These are phyloP conservation scores for Caenorhabditis latens DNA, from an alignment of 1,140 invertebrate genomes.

Conservation along the genomic window DNA sequence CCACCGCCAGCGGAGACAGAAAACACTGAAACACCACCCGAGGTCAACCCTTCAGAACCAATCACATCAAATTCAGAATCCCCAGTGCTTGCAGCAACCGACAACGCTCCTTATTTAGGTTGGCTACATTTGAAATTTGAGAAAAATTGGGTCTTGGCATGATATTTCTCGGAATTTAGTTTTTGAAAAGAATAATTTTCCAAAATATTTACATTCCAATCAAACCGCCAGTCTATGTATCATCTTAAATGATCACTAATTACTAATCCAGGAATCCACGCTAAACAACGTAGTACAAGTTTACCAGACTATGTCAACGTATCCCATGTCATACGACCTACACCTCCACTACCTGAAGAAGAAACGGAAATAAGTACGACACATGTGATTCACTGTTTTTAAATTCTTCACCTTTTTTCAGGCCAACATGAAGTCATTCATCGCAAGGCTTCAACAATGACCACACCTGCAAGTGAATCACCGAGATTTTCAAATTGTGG, in stretches of 20 bases:
- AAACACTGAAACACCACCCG: not conserved
- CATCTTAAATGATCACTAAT: not conserved
- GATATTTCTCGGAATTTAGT: not conserved
- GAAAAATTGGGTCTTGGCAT: too few species aligned
- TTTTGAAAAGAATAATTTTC: not conserved
- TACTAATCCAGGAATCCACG: not conserved
- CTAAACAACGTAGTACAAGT: constrained; percentile 49
- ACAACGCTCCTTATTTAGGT: constrained; percentile 45
- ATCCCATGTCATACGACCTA: not conserved
- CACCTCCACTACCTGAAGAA: constrained; percentile 27
- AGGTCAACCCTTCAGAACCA: not conserved
- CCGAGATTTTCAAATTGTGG: constrained; percentile 39
- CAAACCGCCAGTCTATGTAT: too few species aligned
- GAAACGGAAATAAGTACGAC: not conserved
- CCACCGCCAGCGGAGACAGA: not conserved
- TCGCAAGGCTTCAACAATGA: constrained; percentile 38
- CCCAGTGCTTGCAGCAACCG: not conserved
- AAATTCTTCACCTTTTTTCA: not conserved
- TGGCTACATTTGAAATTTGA: not conserved
- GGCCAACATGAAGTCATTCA: constrained; percentile 43
- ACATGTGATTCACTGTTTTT: not conserved
- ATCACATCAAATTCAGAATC: constrained; percentile 18
- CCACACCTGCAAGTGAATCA: constrained; percentile 8
- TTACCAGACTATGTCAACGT: constrained; percentile 46
- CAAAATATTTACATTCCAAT: too few species aligned